Base-by-base conservation (phyloP, 92 coral and sea anemone species). In the Plumapathes pennacea region DNA sequence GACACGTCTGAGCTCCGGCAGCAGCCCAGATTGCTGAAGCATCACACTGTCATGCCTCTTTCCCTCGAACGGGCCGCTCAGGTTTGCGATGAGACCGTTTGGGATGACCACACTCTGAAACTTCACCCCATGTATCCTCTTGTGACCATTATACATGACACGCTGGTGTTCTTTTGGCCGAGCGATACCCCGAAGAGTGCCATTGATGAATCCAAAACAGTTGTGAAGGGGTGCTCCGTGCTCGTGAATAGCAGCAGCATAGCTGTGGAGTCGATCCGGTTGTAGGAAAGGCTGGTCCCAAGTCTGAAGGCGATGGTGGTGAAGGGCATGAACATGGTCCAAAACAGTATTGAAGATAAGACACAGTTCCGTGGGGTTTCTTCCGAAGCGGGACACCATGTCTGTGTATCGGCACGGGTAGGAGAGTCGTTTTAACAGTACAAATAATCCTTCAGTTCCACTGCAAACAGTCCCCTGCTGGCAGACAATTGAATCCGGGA, bases 331-430 rank as follows among this genome's bases (percentile, higher is more conserved):
- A 2, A 49, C 27, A 23, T 21, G 38, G 30, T 64, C 48, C n/a
- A 64, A 43, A 20, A 64, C 57, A n/a, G 5, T 26, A 49, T 64
- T 64, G 25, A 64, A 64, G 26, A 64, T 64, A n/a, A 64, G 25
- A 33, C 71, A 64, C 10, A 64, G 59, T 50, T 64, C 71, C 15
- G 54, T 62, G 2, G 69, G 69, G 40, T 44, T 46, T 62, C 69
- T 46, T 4, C 57, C 57, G 32, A 46, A 50, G 59, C 71, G 50
- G 1, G 71, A 59, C 50, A 34, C 60, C 60, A 64, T 64, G 21
- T 64, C 71, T 5, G 71, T 64, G 33, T 64, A 50, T 19, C 59
- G 60, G 38, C 71, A 64, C 5, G 71, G 60, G 20, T 64, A 64
- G 31, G 60, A 57, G 3, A 64, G 60, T 14, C 71, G 32, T 46